phyloP scores from a whole-genome alignment of 2,888 invertebrate species.

The Phengaris alcon region DNA sequence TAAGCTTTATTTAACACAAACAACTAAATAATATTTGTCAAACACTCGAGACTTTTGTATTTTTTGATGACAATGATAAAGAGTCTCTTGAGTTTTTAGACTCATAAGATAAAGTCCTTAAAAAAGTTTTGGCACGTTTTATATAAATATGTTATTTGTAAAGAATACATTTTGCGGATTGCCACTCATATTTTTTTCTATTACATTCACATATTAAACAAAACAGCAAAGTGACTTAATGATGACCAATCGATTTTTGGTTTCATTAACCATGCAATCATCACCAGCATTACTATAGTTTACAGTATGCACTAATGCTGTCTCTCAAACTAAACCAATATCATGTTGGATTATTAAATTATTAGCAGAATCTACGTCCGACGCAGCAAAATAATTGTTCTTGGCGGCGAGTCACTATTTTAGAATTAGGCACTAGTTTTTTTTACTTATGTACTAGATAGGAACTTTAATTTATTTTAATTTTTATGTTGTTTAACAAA shows the following conservation, averaged over 20 bases:
- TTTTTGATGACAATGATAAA: constrained; percentile 23
- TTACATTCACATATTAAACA: background rate
- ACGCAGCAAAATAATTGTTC: too few relatives aligned
- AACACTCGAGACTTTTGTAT: constrained; percentile 40
- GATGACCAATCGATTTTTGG: background rate
- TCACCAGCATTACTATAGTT: background rate
- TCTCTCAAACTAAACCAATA: too few relatives aligned
- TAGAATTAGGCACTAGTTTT: too few relatives aligned
- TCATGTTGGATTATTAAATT: too few relatives aligned
- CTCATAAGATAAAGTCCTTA: background rate
- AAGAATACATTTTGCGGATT: background rate
- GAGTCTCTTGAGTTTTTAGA: background rate
- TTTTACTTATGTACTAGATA: too few relatives aligned
- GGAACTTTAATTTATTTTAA: too few relatives aligned
- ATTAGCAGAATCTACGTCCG: too few relatives aligned
- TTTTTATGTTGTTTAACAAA: too few relatives aligned
- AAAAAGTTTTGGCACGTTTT: background rate
- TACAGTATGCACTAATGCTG: too few relatives aligned
- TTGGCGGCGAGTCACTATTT: too few relatives aligned
- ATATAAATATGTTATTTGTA: too few relatives aligned
- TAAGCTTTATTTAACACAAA: constrained; percentile 52
- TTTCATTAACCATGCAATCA: background rate
- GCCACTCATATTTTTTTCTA: background rate
- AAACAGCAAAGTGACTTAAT: background rate
- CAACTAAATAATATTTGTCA: constrained; percentile 47